These are phyloP conservation scores for Iselma pallidipennis DNA, from an alignment of 2,888 invertebrate species.

Conservation along the genomic window DNA sequence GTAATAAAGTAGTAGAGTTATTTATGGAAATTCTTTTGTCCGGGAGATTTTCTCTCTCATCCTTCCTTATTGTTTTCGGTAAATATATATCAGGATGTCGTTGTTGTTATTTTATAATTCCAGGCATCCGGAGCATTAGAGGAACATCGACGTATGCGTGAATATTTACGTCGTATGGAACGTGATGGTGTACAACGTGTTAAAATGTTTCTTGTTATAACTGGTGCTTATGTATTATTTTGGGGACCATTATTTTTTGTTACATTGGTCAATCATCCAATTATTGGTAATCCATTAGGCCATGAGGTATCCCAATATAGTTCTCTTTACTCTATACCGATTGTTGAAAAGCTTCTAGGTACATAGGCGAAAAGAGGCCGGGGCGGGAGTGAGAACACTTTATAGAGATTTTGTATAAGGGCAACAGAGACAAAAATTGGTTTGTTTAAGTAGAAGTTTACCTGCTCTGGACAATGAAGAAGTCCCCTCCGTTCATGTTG, in stretches of 20 bases:
- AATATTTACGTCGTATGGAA: constrained; percentile 77
- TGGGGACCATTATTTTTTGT: constrained; percentile 91
- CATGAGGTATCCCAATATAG: constrained; percentile 65
- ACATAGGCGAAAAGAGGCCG: too few species aligned
- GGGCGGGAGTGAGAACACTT: too few species aligned
- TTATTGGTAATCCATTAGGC: constrained; percentile 71
- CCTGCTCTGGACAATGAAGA: too few species aligned
- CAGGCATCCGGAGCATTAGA: constrained; percentile 63
- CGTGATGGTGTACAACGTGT: constrained; percentile 80
- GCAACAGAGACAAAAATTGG: background rate
- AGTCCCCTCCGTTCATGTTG: too few species aligned
- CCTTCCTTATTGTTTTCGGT: too few species aligned
- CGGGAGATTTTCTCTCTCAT: too few species aligned
- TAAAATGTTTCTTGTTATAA: constrained; percentile 84
- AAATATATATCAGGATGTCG: background rate
- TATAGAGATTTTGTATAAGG: background rate
- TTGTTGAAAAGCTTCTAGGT: too few species aligned
- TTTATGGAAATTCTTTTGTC: too few species aligned
- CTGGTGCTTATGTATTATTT: constrained; percentile 82
- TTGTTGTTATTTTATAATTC: constrained; percentile 15
- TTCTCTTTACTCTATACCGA: too few species aligned
- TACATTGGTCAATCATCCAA: constrained; percentile 76
- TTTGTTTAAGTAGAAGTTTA: too few species aligned
- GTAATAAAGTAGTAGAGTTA: too few species aligned
- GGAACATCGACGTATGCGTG: constrained; percentile 74